Conservation (phyloP, 1,140 invertebrate species). For the Prorops nasuta region DNA sequence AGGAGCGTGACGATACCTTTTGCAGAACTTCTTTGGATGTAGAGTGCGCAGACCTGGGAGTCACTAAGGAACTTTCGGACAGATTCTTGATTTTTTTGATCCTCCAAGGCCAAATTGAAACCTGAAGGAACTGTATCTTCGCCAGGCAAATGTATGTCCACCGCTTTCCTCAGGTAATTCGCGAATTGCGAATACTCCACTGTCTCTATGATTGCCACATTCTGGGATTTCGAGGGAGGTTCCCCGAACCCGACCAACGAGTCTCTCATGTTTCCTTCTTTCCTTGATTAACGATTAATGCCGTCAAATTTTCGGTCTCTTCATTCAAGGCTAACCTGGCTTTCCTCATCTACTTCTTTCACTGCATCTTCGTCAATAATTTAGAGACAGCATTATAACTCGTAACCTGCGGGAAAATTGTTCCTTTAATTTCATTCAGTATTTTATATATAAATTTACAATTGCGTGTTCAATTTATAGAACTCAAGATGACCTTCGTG, state of each 20-base stretch:
- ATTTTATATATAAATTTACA: too few relatives aligned
- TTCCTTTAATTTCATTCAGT: too few relatives aligned
- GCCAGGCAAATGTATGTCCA: slow-evolving; percentile 73
- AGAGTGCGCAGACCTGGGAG: slow-evolving; percentile 80
- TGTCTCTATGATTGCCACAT: slow-evolving; percentile 64
- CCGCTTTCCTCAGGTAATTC: slow-evolving; percentile 74
- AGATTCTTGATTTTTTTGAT: slow-evolving; percentile 77
- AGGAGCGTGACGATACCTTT: slow-evolving; percentile 69
- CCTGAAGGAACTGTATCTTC: slow-evolving; percentile 71
- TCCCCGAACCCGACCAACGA: slow-evolving; percentile 69
- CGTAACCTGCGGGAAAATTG: too few relatives aligned
- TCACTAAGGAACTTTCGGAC: slow-evolving; percentile 91
- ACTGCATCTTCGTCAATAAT: too few relatives aligned
- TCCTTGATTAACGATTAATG: too few relatives aligned
- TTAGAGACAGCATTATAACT: too few relatives aligned
- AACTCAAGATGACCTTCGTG: too few relatives aligned
- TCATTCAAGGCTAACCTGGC: too few relatives aligned
- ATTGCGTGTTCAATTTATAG: too few relatives aligned
- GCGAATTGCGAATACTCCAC: slow-evolving; percentile 73
- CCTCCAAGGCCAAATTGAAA: slow-evolving; percentile 75
- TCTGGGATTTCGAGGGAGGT: slow-evolving; percentile 64
- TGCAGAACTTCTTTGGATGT: slow-evolving; percentile 82
- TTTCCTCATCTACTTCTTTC: too few relatives aligned
- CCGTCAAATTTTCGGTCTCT: too few relatives aligned
- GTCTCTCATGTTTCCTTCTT: slow-evolving; percentile 64